phyloP scores from a whole-genome alignment of 2,888 invertebrate species.

The Zygaena filipendulae region DNA sequence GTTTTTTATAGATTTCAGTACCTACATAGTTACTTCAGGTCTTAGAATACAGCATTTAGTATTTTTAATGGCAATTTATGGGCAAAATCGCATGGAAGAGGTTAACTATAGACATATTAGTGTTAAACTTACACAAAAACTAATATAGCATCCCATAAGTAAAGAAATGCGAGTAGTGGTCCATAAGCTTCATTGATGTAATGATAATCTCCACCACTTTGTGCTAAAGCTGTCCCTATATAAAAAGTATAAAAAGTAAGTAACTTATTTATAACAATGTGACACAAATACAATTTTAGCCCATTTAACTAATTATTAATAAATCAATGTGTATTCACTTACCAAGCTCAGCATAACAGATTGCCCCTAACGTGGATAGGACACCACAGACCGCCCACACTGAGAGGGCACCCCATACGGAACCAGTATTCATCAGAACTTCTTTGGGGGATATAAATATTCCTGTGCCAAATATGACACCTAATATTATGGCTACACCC shows the following conservation, averaged over 20 bases:
- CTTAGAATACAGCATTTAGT: too few species aligned
- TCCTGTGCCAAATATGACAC: constrained; percentile 94
- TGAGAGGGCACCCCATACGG: constrained; percentile 86
- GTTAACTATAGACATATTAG: too few species aligned
- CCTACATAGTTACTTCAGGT: too few species aligned
- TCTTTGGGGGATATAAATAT: constrained; percentile 97
- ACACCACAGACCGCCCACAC: constrained; percentile 92
- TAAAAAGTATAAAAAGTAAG: constrained; percentile 3
- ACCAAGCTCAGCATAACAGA: constrained; percentile 97
- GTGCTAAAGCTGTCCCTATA: constrained; percentile 79
- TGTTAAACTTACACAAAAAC: constrained; percentile 97
- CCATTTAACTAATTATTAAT: neutral
- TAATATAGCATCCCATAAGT: constrained; percentile 96
- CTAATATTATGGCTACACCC: constrained; percentile 93
- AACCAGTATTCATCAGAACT: constrained; percentile 89
- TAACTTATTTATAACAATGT: neutral
- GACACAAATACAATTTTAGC: neutral
- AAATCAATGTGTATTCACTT: constrained; percentile 19
- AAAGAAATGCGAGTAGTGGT: constrained; percentile 90
- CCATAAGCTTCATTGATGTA: constrained; percentile 95
- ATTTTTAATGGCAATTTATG: too few species aligned
- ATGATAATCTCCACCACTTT: constrained; percentile 97
- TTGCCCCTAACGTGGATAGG: constrained; percentile 91
- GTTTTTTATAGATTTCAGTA: too few species aligned
- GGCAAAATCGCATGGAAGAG: too few species aligned